Evolutionary conservation across 2,888 invertebrate species (phyloP).

Genomic region (Agrochola litura): DNA sequence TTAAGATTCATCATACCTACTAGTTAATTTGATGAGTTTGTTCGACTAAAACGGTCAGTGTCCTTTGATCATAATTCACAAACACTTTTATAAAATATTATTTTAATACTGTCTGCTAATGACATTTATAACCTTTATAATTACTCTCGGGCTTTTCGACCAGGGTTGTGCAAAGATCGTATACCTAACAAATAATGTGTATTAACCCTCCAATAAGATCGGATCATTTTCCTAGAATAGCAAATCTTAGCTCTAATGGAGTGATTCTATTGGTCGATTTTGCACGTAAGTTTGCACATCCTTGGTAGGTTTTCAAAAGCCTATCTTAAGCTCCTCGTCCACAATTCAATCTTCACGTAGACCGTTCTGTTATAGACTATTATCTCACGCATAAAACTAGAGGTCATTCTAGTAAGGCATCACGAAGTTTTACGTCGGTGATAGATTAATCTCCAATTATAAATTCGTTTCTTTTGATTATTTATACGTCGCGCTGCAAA

Average conservation of each 20-base stretch:
- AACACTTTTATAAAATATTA: neutral
- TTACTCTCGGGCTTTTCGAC: neutral
- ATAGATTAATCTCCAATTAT: neutral
- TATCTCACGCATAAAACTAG: neutral
- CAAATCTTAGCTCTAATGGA: neutral
- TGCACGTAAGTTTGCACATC: neutral
- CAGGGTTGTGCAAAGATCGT: neutral
- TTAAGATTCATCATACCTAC: neutral
- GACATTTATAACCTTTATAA: too few relatives aligned
- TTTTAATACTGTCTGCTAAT: neutral
- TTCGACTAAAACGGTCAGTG: neutral
- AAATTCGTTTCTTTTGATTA: neutral
- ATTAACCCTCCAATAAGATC: neutral
- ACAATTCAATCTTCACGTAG: neutral
- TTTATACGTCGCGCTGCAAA: too few relatives aligned
- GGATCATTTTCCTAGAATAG: neutral
- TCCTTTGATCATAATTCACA: neutral
- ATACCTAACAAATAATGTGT: neutral
- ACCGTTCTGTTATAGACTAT: neutral
- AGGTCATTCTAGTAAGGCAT: neutral
- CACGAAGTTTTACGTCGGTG: too few relatives aligned
- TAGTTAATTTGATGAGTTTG: conserved; percentile 1
- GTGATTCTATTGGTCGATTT: neutral
- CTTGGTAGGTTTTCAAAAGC: neutral
- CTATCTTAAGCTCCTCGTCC: neutral